Evolutionary conservation across 2,797 vertebrate genomes (phyloP).

Genomic region (Cetoscarus ocellatus): DNA sequence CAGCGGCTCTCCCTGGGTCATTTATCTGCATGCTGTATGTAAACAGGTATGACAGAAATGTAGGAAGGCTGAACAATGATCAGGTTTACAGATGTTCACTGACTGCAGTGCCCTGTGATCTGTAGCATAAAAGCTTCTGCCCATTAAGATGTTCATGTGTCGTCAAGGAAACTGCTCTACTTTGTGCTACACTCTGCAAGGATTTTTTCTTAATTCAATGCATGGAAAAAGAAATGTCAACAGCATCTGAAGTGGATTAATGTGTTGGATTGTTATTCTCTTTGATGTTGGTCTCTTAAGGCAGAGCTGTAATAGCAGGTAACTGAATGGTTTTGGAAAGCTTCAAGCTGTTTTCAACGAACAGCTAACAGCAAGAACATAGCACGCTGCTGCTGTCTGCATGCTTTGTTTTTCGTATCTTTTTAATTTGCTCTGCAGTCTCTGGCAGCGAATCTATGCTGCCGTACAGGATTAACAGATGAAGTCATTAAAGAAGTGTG

Average conservation of each 20-base stretch:
- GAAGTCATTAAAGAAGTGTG: conserved; percentile 29
- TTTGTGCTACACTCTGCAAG: neutral
- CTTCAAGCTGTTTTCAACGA: conserved; percentile 21
- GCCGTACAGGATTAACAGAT: conserved; percentile 29
- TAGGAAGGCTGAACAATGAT: neutral
- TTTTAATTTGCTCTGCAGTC: neutral
- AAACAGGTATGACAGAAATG: conserved; percentile 10
- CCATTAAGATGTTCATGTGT: conserved; percentile 22
- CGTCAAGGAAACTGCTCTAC: conserved; percentile 11
- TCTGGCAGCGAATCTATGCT: neutral
- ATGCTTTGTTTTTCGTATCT: neutral
- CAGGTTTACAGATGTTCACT: conserved; percentile 22
- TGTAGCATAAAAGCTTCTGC: conserved; percentile 10
- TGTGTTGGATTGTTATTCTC: conserved; percentile 22
- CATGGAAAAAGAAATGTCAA: conserved; percentile 20
- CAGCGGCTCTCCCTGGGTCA: conserved; percentile 1
- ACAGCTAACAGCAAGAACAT: conserved; percentile 7
- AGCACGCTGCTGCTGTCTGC: neutral
- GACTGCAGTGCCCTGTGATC: neutral
- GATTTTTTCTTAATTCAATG: conserved; percentile 26
- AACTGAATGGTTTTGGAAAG: conserved; percentile 16
- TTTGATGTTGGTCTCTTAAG: conserved; percentile 48
- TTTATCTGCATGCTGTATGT: conserved; percentile 14
- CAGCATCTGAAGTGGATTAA: conserved; percentile 37
- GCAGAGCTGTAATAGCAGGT: conserved; percentile 31